Evolutionary conservation across 2,888 invertebrate species (phyloP), one percentile per base, ranked within the genome.

Genomic region (Cephus runcator): DNA sequence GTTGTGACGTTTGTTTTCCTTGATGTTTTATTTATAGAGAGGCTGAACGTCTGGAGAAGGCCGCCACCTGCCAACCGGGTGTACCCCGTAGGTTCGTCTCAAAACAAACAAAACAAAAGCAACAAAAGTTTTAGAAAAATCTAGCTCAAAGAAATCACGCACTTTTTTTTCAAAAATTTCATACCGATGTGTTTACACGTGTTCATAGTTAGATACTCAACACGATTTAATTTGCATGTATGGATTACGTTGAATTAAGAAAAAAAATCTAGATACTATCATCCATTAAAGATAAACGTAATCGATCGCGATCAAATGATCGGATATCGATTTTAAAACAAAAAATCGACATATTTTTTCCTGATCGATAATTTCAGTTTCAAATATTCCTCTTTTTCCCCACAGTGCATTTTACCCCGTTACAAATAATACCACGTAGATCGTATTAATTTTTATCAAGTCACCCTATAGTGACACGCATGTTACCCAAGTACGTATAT

Each of bases 21-120:
- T 88, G 88, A 84, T 89, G 87, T 89, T 89, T 88, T 84, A 86
- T 86, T 89, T 89, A 85, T 89, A 89, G 89, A 89, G 88, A 89
- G 69, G 87, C 88, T 78, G 88, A 89, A 77, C 88, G 85, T 83
- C 80, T 84, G 88, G 88, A 89, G 86, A 87, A 87, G 85, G 83
- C 87, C 82, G 84, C 86, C 84, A 85, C 85, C 84, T 85, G 86
- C 78, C 88, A 81, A 76, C 84, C 85, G 80, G 87, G 86, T 85
- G 85, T 86, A 83, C 87, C 85, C 84, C 88, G 88, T 89, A 89
- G 89, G 89, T 89, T 89, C 88, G 89, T 89, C 34, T 88, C 84
- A 86, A 85, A 84, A 84, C 82, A 83, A 84, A 79, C 74, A 80
- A 82, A 81, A 79, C 1, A 56, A 56, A 56, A 23, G 23, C 56